Evolutionary conservation across 2,113 vertebrate species (phyloP), one percentile per base, ranked within the genome.

Genomic region (Drymodes brunneopygia): DNA sequence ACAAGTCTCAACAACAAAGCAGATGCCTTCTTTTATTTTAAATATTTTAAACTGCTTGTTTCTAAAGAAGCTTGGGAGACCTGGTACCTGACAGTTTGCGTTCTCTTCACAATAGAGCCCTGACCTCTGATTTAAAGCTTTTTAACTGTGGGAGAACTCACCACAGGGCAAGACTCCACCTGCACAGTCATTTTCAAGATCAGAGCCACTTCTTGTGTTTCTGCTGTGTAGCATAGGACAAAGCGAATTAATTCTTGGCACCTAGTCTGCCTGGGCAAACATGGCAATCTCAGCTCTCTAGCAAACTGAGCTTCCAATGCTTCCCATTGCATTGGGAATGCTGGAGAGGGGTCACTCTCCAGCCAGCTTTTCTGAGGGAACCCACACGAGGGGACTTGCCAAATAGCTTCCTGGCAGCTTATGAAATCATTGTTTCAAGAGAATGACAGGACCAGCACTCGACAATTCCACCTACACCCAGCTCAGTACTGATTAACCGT

Each of bases 381-480:
- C 53, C 48, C 79, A 53, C 17, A 51, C 0, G 6, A 88, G 18
- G 31, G 51, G 22, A 82, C 51, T 28, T 78, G 90, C 95, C 96
- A 95, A 88, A 88, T 7, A 71, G 45, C 56, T 84, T 93, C 82
- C 36, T 93, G 90, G 82, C 82, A 86, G 53, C 65, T 50, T 25
- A 61, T 5, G 9, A 78, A 88, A 61, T 62, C 8, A 94, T 94
- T 95, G 95, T 93, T 95, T 83, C 70, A 25, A 74, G 57, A 94
- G 78, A 94, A 92, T 61, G 75, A 86, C 75, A 94, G 92, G 62
- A 60, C 11, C 58, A 81, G 71, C 57, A 15, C 86, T 77, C 60
- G 48, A 45, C 6, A 21, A 74, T 80, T 81, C 51, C 44, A 72
- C 45, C 83, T 91, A 81, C 89, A 40, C 80, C 83, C 93, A 72